Base-by-base conservation (phyloP, 2,113 vertebrate species). In the Corythornis madagascariensis region DNA sequence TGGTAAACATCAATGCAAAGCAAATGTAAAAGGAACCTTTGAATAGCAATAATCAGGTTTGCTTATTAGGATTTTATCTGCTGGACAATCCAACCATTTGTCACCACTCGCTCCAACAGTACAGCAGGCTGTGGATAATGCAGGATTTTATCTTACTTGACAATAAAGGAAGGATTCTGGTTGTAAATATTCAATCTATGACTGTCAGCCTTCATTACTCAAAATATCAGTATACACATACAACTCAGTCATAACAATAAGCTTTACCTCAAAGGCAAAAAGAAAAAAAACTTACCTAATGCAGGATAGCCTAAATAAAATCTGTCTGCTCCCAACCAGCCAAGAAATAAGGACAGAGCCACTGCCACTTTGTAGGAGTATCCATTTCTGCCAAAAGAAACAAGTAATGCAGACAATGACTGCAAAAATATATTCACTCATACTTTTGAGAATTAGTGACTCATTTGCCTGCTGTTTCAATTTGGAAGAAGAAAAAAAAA, bases 251-350 rank as follows among this genome's bases (percentile, higher is more conserved):
- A 45, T 45, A 87, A 88, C 21, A 67, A 29, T 40, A 82, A 64
- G 47, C 53, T 70, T 63, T 48, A 48, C 21, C 40, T 70, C 66
- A 76, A 89, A 88, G 7, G 4, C 56, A 94, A 60, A 86, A 77
- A 43, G 2, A 59, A 91, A 56, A 93, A 78, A 92, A 86, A 97
- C 98, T 98, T 96, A 99, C 99, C 99, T 79, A 99, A 96, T 66
- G 99, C 99, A 83, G 99, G 99, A 76, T 99, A 99, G 53, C 99
- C 99, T 82, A 99, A 97, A 97, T 99, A 99, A 98, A 99, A 99
- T 90, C 99, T 98, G 95, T 99, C 99, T 31, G 99, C 99, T 94
- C 99, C 99, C 80, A 99, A 63, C 99, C 99, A 99, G 92, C 99
- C 99, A 92, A 99, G 98, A 94, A 99, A 99, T 64, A 99, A 98